These are phyloP conservation scores for Lampropteryx suffumata DNA, from an alignment of 2,888 invertebrate species.

Conservation along the genomic window DNA sequence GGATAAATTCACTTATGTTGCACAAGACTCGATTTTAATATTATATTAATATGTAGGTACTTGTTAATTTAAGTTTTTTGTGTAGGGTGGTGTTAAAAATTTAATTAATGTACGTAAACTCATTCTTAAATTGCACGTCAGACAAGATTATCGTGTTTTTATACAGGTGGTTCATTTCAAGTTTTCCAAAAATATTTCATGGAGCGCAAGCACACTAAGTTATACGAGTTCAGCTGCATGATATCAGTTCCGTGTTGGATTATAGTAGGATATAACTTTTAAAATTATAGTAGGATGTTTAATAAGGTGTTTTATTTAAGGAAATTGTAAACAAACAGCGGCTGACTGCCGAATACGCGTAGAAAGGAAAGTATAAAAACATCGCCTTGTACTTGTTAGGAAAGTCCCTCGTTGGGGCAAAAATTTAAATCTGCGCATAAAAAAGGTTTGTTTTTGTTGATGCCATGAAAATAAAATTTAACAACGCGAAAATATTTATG, in stretches of 20 bases:
- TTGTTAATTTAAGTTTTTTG: slow-evolving; percentile 51
- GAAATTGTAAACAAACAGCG: slow-evolving; percentile 73
- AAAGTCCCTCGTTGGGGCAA: slow-evolving; percentile 52
- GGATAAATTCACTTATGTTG: slow-evolving; percentile 75
- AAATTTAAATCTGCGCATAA: slow-evolving; percentile 74
- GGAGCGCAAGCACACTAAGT: too few relatives aligned
- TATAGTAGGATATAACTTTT: too few relatives aligned
- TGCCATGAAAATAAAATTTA: slow-evolving; percentile 68
- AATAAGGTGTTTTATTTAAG: slow-evolving; percentile 64
- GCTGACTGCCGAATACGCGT: slow-evolving; percentile 67
- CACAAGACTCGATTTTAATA: slow-evolving; percentile 55
- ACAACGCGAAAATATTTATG: slow-evolving; percentile 55
- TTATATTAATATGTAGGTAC: slow-evolving; percentile 52
- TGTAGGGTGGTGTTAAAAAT: slow-evolving; percentile 23
- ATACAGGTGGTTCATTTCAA: too few relatives aligned
- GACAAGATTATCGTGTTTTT: not conserved
- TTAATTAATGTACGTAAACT: slow-evolving; percentile 22
- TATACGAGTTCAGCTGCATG: too few relatives aligned
- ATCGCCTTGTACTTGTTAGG: slow-evolving; percentile 68
- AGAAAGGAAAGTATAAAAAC: slow-evolving; percentile 76
- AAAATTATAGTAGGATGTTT: not conserved
- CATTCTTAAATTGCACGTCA: not conserved
- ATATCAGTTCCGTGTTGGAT: too few relatives aligned
- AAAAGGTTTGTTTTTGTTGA: slow-evolving; percentile 66
- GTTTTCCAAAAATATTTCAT: too few relatives aligned